These are phyloP conservation scores for Argyrosomus regius DNA, from an alignment of 2,797 vertebrate genomes.

Conservation along the genomic window DNA sequence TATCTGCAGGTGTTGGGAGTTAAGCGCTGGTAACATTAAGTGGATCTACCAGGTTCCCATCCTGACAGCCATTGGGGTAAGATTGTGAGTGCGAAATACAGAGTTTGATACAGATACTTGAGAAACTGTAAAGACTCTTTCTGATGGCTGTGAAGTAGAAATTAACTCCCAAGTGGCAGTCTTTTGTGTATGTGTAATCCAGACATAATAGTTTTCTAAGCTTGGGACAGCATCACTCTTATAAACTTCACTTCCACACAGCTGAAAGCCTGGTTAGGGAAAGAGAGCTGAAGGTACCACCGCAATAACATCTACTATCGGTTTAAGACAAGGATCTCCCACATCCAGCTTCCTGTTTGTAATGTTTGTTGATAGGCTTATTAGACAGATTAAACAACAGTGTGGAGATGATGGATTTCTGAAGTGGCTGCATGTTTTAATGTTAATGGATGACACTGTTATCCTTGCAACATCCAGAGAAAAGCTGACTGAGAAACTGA, in stretches of 20 bases:
- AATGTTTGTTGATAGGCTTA: too few species aligned
- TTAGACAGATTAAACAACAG: too few species aligned
- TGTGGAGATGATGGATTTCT: too few species aligned
- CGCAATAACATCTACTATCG: too few species aligned
- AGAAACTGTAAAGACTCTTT: neutral
- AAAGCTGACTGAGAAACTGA: too few species aligned
- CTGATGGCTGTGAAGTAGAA: neutral
- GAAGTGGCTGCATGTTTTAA: too few species aligned
- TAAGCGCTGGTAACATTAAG: constrained; percentile 90
- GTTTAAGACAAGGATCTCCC: too few species aligned
- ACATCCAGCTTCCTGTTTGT: too few species aligned
- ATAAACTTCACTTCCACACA: neutral
- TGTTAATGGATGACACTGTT: too few species aligned
- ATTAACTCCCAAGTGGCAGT: neutral
- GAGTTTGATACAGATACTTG: constrained; percentile 1
- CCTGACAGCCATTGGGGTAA: constrained; percentile 90
- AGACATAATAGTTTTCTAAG: neutral
- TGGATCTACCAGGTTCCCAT: constrained; percentile 95
- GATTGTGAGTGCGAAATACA: constrained; percentile 43
- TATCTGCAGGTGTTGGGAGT: constrained; percentile 92
- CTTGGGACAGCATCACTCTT: neutral
- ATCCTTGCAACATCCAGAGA: too few species aligned
- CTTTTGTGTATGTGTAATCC: neutral
- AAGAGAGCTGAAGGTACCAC: neutral
- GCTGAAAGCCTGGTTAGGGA: neutral